Base-by-base conservation (phyloP, 1,140 invertebrate species). In the Colletes latitarsis region DNA sequence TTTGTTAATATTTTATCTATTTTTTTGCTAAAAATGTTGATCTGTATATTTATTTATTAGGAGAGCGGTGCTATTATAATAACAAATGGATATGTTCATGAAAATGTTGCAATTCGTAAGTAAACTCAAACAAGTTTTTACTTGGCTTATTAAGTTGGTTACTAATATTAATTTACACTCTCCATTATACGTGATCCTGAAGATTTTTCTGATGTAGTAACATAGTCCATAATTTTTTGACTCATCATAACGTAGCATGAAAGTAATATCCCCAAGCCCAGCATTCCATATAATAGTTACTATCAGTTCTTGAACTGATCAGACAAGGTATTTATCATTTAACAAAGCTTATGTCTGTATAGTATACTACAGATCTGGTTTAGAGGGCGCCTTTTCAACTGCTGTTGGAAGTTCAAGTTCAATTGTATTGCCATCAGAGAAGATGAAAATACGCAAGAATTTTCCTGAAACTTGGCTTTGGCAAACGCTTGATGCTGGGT, bases 31-130 rank as follows among this genome's bases (percentile, higher is more conserved):
- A 64, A 58, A 17, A 53, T 3, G 43, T 76, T 43, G 79, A 89
- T 72, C 21, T 49, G 39, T 66, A 1, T 19, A 79, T 84, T 85
- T 87, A 69, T 86, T 49, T 68, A 21, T 84, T 91, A 97, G 96
- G 96, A 97, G 93, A 95, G 96, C 49, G 97, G 97, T 64, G 95
- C 97, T 4, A 95, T 97, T 6, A 94, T 98, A 55, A 89, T 97
- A 62, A 97, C 96, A 10, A 97, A 98, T 91, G 96, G 95, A 78
- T 93, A 94, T 77, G 93, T 96, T 4, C 94, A 94, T 77, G 93
- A 95, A 74, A 92, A 94, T 76, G 93, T 94, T 64, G 94, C 95
- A 58, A 92, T 94, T 82, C 90, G 96, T 96, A 94, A 95, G 95
- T 95, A 90, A 77, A 70, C 62, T 74, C 12, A 41, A n/a, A 21